Conservation (phyloP, 2,888 invertebrate genomes). For the Corythucha ciliata region DNA sequence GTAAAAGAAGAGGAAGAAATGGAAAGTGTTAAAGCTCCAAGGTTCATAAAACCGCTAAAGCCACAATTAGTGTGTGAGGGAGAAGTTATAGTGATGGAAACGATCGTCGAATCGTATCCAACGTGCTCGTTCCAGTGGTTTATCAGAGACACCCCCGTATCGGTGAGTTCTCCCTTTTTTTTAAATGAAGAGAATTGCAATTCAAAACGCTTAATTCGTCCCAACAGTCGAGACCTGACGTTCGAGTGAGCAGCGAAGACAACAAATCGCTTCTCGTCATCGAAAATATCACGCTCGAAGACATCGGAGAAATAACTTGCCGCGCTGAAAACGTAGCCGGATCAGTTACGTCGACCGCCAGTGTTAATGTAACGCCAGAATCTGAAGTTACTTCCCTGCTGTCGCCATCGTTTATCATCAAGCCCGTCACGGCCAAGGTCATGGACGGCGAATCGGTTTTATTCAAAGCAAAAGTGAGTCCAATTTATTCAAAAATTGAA, state of each 20-base stretch:
- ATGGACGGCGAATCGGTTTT: slow-evolving; percentile 84
- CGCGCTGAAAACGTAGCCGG: slow-evolving; percentile 84
- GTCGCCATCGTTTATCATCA: slow-evolving; percentile 68
- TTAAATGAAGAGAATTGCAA: not conserved
- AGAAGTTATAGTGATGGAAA: slow-evolving; percentile 70
- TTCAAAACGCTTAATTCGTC: slow-evolving; percentile 3
- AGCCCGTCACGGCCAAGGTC: slow-evolving; percentile 61
- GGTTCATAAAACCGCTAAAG: slow-evolving; percentile 59
- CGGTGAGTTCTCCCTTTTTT: slow-evolving; percentile 39
- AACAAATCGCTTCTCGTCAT: slow-evolving; percentile 73
- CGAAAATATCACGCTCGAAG: slow-evolving; percentile 58
- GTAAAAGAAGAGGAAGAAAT: slow-evolving; percentile 35
- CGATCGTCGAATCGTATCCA: slow-evolving; percentile 64
- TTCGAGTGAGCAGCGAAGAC: slow-evolving; percentile 61
- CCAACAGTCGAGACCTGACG: slow-evolving; percentile 51
- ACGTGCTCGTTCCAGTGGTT: slow-evolving; percentile 82
- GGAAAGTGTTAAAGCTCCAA: slow-evolving; percentile 55
- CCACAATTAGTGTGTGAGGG: slow-evolving; percentile 62
- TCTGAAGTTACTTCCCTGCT: slow-evolving; percentile 47
- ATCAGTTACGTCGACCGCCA: slow-evolving; percentile 76
- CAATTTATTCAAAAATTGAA: not conserved
- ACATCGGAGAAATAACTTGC: slow-evolving; percentile 70
- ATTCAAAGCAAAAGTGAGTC: slow-evolving; percentile 52
- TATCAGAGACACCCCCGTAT: slow-evolving; percentile 60
- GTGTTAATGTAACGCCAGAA: slow-evolving; percentile 53